phyloP scores from a whole-genome alignment of 2,888 invertebrate genomes.

The Agonum fuliginosum region DNA sequence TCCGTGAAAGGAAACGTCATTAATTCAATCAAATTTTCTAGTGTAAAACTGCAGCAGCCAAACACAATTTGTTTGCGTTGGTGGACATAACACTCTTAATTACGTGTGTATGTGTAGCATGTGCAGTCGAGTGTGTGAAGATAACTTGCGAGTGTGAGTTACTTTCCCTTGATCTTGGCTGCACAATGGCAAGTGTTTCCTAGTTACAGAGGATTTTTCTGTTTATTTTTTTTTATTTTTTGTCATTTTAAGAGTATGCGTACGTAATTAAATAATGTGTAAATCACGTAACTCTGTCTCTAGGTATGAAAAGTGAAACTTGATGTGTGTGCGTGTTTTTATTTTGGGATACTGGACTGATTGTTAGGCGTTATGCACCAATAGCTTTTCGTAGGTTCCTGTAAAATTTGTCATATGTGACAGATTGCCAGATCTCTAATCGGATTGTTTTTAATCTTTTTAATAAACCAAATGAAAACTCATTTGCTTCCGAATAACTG shows the following conservation, averaged over 20 bases:
- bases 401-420: not conserved
- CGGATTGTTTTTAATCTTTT: not conserved
- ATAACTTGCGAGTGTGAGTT: conserved; percentile 23
- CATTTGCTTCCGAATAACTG: too few relatives aligned
- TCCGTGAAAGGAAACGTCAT: conserved; percentile 55
- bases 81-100: not conserved
- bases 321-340: conserved; percentile 31
- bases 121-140: conserved; percentile 35
- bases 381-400: conserved; percentile 31
- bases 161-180: conserved; percentile 64
- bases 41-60: conserved; percentile 38
- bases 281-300: conserved; percentile 38
- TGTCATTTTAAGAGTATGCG: conserved; percentile 35
- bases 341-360: conserved; percentile 2
- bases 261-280: conserved; percentile 48
- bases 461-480: not conserved
- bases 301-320: conserved; percentile 57
- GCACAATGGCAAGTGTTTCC: conserved; percentile 38
- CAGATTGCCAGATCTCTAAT: not conserved
- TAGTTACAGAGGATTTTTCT: conserved; percentile 18
- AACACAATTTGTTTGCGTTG: conserved; percentile 25
- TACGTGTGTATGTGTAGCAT: conserved; percentile 8
- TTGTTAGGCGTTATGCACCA: conserved; percentile 34
- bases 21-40: conserved; percentile 56
- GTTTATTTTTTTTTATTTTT: conserved; percentile 39